Evolutionary conservation across 2,888 invertebrate species (phyloP), one percentile per base, ranked within the genome.

Genomic region (Dasypolia templi): DNA sequence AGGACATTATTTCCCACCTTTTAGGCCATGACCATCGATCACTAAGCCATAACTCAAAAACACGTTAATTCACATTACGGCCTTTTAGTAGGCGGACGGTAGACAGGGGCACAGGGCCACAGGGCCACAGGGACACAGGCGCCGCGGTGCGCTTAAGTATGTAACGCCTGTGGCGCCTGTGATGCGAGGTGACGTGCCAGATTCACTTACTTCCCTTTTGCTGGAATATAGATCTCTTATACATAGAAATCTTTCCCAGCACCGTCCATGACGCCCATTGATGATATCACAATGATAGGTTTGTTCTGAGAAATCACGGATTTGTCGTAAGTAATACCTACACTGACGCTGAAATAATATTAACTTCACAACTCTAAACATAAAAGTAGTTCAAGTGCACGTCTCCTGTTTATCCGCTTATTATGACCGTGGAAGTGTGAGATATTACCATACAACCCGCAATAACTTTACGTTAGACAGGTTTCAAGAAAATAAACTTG

Each of bases 121-220:
- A 29, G 12, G 6, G 14, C 19, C 44, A 63, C 44, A 29, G 12
- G 14, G 22, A 17, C 44, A 11, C 61, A 7, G 46, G 63, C 32
- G 44, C 32, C 44, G 58, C 39, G 49, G 29, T 12, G 22, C 39
- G 55, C 49, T 26, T 69, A 66, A 73, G 51, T 70, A 80, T 83
- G 81, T 53, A 67, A 72, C n/a, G n/a, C n/a, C n/a, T n/a, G n/a
- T n/a, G n/a, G n/a, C n/a, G n/a, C n/a, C n/a, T n/a, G n/a, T n/a
- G n/a, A 76, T 68, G 70, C 32, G 65, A 44, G 35, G 67, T 58
- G 62, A 69, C 66, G 84, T 53, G 59, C 22, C 76, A 76, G 56
- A 72, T 72, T 67, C 51, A 46, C 53, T 64, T 32, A 68, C 70
- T 62, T 72, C 53, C 70, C 55, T 55, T 44, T 64, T 26, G 26